phyloP scores from a whole-genome alignment of 2,113 vertebrate genomes.

The Butastur rufipennis region DNA sequence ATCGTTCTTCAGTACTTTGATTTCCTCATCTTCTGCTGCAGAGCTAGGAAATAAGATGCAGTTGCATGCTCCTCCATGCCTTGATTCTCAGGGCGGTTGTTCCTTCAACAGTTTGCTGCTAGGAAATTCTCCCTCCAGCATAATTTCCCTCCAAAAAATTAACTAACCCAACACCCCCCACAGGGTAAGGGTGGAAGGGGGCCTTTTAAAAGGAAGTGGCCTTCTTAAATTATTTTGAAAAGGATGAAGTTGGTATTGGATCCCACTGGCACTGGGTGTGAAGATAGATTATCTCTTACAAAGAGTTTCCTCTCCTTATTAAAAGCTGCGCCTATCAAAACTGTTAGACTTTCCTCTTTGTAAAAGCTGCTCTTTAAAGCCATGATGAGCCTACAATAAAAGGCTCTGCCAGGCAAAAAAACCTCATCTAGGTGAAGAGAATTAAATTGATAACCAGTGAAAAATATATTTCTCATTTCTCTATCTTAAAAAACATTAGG shows the following conservation, averaged over 20 bases:
- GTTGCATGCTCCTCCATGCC: neutral
- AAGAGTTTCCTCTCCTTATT: neutral
- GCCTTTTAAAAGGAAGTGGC: neutral
- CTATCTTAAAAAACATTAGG: neutral
- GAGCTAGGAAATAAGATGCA: too few relatives aligned
- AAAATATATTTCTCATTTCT: neutral
- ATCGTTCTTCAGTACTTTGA: neutral
- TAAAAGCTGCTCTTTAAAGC: neutral
- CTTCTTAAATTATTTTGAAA: neutral
- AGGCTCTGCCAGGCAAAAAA: neutral
- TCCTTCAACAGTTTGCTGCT: neutral
- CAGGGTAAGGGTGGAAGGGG: neutral
- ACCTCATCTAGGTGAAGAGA: neutral
- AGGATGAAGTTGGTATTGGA: neutral
- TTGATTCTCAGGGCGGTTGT: neutral
- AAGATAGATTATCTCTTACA: neutral
- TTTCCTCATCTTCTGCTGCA: neutral
- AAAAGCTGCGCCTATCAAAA: neutral
- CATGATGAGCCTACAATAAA: accelerated
- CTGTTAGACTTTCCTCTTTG: neutral
- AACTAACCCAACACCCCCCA: neutral
- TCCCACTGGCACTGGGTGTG: neutral
- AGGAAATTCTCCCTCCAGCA: neutral
- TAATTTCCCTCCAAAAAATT: too few relatives aligned
- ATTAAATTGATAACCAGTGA: neutral